Conservation (phyloP, 1,140 invertebrate genomes). For the Musca vetustissima region DNA sequence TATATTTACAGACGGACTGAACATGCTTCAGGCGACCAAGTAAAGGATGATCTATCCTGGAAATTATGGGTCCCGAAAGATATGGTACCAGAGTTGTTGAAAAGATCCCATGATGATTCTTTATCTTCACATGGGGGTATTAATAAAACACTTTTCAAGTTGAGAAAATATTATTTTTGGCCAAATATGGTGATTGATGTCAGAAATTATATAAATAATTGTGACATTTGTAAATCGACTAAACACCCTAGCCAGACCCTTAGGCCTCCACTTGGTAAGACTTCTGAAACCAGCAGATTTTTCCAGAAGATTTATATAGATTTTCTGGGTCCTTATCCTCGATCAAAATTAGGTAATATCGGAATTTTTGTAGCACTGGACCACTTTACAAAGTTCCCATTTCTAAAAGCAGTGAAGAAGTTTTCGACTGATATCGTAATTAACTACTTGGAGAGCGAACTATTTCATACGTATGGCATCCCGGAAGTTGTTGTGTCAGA, state of each 20-base stretch:
- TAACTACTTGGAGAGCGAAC: no score
- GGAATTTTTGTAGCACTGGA: no score
- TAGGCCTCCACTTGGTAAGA: background rate
- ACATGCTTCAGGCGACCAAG: background rate
- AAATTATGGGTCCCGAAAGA: slow-evolving; percentile 13
- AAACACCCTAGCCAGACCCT: background rate
- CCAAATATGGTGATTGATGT: background rate
- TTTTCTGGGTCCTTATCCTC: no score
- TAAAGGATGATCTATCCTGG: background rate
- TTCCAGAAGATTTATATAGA: slow-evolving; percentile 23
- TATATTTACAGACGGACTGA: slow-evolving; percentile 2
- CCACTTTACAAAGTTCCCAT: no score
- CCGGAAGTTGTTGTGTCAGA: no score
- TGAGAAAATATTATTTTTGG: no score
- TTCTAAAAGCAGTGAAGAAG: no score
- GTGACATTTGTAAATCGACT: no score
- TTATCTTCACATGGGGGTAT: slow-evolving; percentile 12
- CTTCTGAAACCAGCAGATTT: background rate
- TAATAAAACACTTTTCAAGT: background rate
- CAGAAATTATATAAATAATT: background rate
- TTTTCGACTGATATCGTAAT: no score
- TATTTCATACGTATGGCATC: no score
- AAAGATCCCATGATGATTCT: slow-evolving; percentile 9
- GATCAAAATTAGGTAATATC: background rate
- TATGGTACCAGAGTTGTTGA: background rate